These are phyloP conservation scores for Anableps anableps DNA, from an alignment of 2,797 vertebrate species.

Conservation along the genomic window DNA sequence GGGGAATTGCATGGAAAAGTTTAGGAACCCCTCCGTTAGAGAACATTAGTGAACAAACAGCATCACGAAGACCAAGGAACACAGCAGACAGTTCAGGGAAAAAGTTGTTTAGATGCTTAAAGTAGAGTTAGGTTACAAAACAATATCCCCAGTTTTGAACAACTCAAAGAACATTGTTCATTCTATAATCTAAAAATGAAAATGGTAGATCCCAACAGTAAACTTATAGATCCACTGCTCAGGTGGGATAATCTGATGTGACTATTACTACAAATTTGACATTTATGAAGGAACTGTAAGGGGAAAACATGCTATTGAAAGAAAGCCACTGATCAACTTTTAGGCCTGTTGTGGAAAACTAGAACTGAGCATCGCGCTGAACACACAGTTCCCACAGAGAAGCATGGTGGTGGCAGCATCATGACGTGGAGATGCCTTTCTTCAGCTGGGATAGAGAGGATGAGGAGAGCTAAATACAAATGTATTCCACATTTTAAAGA, in stretches of 20 bases:
- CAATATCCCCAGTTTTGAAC: too few species aligned
- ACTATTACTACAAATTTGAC: neutral
- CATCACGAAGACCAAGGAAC: too few species aligned
- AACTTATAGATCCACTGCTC: neutral
- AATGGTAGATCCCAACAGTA: too few species aligned
- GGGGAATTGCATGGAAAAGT: too few species aligned
- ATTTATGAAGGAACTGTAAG: neutral
- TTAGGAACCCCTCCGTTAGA: too few species aligned
- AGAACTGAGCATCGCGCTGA: neutral
- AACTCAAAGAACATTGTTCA: too few species aligned
- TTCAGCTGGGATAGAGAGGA: neutral
- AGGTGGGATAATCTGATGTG: neutral
- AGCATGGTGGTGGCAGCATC: neutral
- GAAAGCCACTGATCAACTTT: neutral
- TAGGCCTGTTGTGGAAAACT: neutral
- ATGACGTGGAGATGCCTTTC: neutral
- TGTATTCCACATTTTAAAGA: neutral
- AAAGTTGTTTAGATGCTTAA: too few species aligned
- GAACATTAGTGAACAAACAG: too few species aligned
- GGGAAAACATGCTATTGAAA: neutral
- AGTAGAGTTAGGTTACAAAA: too few species aligned
- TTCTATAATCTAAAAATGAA: too few species aligned
- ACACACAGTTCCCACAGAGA: neutral
- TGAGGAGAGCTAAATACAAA: neutral
- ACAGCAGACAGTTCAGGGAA: too few species aligned